Conservation (phyloP, 2,888 invertebrate genomes). For the Thymelicus sylvestris region DNA sequence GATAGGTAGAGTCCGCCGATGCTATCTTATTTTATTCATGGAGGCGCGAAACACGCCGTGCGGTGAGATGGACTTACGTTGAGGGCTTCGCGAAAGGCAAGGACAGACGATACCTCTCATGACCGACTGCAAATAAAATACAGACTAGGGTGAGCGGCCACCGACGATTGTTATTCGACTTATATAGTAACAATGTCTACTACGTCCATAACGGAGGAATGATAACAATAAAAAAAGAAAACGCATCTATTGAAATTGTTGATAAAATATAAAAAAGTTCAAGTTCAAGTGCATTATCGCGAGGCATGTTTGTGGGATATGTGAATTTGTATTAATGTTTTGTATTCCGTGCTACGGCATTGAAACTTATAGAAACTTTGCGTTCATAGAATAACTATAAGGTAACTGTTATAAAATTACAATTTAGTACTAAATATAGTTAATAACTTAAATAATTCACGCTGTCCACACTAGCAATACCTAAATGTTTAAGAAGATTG, state of each 20-base stretch:
- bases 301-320: neutral
- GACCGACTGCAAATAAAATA: constrained; percentile 69
- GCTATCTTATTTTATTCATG: constrained; percentile 76
- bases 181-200: constrained; percentile 62
- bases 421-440: no score
- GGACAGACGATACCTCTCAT: constrained; percentile 59
- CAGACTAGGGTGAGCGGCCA: constrained; percentile 65
- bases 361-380: no score
- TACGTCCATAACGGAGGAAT: constrained; percentile 60
- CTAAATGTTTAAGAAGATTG: no score
- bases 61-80: constrained; percentile 61
- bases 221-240: constrained; percentile 64
- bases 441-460: no score
- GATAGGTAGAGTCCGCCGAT: constrained; percentile 63
- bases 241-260: constrained; percentile 65
- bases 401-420: no score
- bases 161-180: constrained; percentile 74
- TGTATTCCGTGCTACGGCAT: neutral
- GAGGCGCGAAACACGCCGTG: constrained; percentile 58
- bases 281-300: constrained; percentile 18
- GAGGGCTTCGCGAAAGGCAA: constrained; percentile 58
- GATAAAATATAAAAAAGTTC: constrained; percentile 57
- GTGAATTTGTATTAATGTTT: neutral
- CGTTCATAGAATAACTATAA: no score
- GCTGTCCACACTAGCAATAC: no score